A percentile compares a stretch with the other conserved stretches of the same genome.
Conservation (phyloP, 2,797 vertebrate species). For the Silurus lanzhouensis region DNA sequence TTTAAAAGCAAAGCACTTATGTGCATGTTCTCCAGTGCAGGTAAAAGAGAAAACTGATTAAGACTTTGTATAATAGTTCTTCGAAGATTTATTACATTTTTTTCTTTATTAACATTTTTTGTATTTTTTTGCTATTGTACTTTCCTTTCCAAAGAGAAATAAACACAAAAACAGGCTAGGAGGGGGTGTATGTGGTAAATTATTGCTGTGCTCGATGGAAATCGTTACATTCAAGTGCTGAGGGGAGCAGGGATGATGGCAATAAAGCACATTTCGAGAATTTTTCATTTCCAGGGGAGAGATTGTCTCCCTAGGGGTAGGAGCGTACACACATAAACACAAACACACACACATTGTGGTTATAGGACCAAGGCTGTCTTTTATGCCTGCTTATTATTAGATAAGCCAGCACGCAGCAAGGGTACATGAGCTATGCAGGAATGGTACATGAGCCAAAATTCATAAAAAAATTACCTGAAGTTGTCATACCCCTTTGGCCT, state of each 20-base stretch:
- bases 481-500: constrained; percentile 29
- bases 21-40: not conserved
- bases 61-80: not conserved
- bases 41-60: constrained; percentile 3
- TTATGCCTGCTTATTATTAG: constrained; percentile 46
- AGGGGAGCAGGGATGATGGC: constrained; percentile 43
- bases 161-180: constrained; percentile 19
- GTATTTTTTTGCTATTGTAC: not conserved
- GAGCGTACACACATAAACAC: constrained; percentile 32
- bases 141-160: constrained; percentile 38
- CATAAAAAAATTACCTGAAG: constrained; percentile 40
- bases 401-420: constrained; percentile 7
- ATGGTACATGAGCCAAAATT: constrained; percentile 42
- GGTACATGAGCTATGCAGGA: constrained; percentile 19
- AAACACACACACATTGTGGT: constrained; percentile 31
- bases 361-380: constrained; percentile 43
- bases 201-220: constrained; percentile 57
- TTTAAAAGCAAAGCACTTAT: not conserved
- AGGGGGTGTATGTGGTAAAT: constrained; percentile 48
- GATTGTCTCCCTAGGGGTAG: constrained; percentile 57
- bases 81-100: not conserved
- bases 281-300: constrained; percentile 61
- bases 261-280: constrained; percentile 58
- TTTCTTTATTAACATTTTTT: not conserved
- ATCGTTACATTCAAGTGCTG: constrained; percentile 58